These are phyloP conservation scores for Drosophila anomalata DNA, from an alignment of 2,888 invertebrate genomes.

Conservation along the genomic window DNA sequence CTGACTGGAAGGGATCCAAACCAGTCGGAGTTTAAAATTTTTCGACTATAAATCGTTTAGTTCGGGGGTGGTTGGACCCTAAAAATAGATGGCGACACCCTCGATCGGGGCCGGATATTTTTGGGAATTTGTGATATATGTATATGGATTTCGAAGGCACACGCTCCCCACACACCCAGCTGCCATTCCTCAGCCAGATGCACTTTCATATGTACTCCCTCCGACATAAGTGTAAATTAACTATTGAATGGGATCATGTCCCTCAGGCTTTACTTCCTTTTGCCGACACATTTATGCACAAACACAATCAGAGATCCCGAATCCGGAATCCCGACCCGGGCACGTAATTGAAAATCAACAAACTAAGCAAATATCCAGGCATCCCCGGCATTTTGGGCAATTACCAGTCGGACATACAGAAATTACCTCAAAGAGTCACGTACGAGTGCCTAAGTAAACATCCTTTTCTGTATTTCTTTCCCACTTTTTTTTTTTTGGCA, in stretches of 20 bases:
- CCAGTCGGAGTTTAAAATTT: not conserved
- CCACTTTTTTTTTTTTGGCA: slow-evolving; percentile 28
- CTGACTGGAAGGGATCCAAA: slow-evolving; percentile 5
- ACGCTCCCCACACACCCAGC: slow-evolving; percentile 48
- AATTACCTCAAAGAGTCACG: slow-evolving; percentile 72
- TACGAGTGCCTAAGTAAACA: slow-evolving; percentile 73
- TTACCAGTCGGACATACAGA: slow-evolving; percentile 31
- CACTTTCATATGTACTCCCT: not conserved
- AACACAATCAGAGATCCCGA: slow-evolving; percentile 42
- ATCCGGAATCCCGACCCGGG: slow-evolving; percentile 19
- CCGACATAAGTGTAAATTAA: slow-evolving; percentile 23
- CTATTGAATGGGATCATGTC: slow-evolving; percentile 14
- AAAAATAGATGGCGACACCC: slow-evolving; percentile 53
- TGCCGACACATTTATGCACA: slow-evolving; percentile 51
- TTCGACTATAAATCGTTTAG: slow-evolving; percentile 66
- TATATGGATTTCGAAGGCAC: slow-evolving; percentile 50
- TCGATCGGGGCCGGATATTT: slow-evolving; percentile 51
- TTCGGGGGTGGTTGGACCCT: slow-evolving; percentile 48
- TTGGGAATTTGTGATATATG: slow-evolving; percentile 60
- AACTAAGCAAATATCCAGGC: slow-evolving; percentile 40
- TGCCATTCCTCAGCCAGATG: slow-evolving; percentile 38
- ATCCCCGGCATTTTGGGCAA: slow-evolving; percentile 25
- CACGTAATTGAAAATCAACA: slow-evolving; percentile 75
- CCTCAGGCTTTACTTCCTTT: slow-evolving; percentile 35
- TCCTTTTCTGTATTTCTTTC: slow-evolving; percentile 57